Evolutionary conservation across 2,113 vertebrate genomes (phyloP).

Genomic region (Psilopsiagon aymara): DNA sequence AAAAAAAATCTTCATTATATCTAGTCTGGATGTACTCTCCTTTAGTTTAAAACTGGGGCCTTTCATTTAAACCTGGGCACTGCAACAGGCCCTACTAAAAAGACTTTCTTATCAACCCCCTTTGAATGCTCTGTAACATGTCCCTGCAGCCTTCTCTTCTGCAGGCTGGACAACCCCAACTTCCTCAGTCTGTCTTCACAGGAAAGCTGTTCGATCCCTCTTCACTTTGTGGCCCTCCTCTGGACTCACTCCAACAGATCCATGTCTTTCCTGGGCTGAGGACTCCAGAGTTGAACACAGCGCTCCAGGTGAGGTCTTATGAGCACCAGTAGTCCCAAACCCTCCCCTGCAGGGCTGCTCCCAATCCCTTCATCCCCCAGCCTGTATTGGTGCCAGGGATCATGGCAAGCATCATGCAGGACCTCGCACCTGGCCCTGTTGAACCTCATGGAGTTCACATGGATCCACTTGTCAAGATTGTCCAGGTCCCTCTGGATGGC

Average conservation of each 20-base stretch:
- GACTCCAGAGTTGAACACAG: not conserved
- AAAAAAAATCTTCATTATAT: not conserved
- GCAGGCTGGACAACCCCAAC: not conserved
- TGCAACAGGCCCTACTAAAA: not conserved
- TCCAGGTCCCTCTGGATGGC: not conserved
- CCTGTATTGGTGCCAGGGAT: not conserved
- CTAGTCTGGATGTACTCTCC: not conserved
- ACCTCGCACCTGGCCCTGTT: not conserved
- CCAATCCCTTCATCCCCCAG: not conserved
- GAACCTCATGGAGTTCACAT: not conserved
- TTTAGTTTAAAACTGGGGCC: not conserved
- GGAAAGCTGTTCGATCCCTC: not conserved
- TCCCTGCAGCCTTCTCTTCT: not conserved
- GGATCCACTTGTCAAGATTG: not conserved
- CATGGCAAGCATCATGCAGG: not conserved
- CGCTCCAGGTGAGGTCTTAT: not conserved
- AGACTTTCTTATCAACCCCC: not conserved
- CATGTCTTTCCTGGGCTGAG: too few relatives aligned
- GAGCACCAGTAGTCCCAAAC: not conserved
- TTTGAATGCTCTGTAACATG: not conserved
- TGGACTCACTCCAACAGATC: not conserved
- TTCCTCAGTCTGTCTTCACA: not conserved
- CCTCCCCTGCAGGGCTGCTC: not conserved
- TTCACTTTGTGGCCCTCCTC: not conserved
- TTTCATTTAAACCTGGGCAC: not conserved